Base-by-base conservation (phyloP, 2,113 vertebrate species). In the Lycocorax pyrrhopterus region DNA sequence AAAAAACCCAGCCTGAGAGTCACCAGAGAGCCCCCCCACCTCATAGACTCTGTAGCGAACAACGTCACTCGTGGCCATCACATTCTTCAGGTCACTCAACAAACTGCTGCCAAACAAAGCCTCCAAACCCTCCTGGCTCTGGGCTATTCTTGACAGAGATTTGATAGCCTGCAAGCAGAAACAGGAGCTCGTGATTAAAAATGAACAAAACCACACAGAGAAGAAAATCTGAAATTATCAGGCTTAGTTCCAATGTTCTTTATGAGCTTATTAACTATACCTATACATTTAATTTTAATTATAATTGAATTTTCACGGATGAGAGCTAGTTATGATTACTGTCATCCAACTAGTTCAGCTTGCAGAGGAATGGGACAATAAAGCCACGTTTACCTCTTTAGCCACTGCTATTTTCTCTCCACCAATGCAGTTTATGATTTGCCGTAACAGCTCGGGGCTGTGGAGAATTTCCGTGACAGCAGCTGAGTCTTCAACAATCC, bases 41-140 rank as follows among this genome's bases (percentile, higher is more conserved):
- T 99, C 99, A 51, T 99, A 99, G 4, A 99, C 97, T 82, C 99
- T 97, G 95, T 99, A 99, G 23, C 99, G 98, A 94, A 99, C 96
- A 3, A 99, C 30, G 64, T 99, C 99, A 37, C 91, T 99, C 44
- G 93, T 98, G 55, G 97, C 97, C 99, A 99, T 99, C 29, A 99
- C 98, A 4, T 97, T 98, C 94, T 98, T 99, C 80, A 99, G 95
- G 58, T 98, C 98, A 29, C 98, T 94, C 71, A 99, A 67, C 89
- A 99, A 95, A 67, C 96, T 98, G 76, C 98, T 98, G 52, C 97
- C 98, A 94, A 99, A 99, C 55, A 99, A 90, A 69, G 98, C 98
- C 88, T 99, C 98, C 27, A 99, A 90, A 6, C 99, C 99, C 46
- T 98, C 96, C 43, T 98, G 98, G 0, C 98, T 98, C 71, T 98